Evolutionary conservation across 92 coral and sea anemone genomes (phyloP).

Genomic region (Micromussa lordhowensis): DNA sequence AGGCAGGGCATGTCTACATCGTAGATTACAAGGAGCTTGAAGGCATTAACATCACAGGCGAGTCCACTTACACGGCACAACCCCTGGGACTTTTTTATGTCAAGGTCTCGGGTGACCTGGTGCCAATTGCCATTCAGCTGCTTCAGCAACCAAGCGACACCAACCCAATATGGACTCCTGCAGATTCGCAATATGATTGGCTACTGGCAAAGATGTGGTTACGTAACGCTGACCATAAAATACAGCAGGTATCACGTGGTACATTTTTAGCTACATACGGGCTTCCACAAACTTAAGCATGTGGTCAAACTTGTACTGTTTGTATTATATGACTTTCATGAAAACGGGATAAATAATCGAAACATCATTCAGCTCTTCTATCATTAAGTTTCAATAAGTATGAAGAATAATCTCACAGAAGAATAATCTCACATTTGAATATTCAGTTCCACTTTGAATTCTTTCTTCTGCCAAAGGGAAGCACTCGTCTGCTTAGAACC

Average conservation of each 20-base stretch:
- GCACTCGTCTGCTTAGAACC: slow-evolving; percentile 71
- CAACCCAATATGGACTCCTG: slow-evolving; percentile 92
- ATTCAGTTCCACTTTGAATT: neutral
- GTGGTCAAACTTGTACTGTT: too few species aligned
- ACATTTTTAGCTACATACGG: too few species aligned
- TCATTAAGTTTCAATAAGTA: neutral
- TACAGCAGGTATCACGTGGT: slow-evolving; percentile 73
- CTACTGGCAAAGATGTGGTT: slow-evolving; percentile 88
- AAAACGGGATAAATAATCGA: neutral
- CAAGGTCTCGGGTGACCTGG: slow-evolving; percentile 76
- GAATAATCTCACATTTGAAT: too few species aligned
- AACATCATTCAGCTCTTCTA: neutral
- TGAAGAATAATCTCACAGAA: neutral
- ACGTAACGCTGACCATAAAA: slow-evolving; percentile 73
- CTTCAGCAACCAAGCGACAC: slow-evolving; percentile 74
- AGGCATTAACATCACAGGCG: slow-evolving; percentile 33
- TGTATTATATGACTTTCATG: too few species aligned
- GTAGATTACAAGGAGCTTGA: slow-evolving; percentile 65
- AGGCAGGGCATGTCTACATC: slow-evolving; percentile 78
- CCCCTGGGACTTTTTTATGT: slow-evolving; percentile 87
- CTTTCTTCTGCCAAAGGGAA: slow-evolving; percentile 41
- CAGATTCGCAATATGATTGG: slow-evolving; percentile 82
- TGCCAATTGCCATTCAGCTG: slow-evolving; percentile 91
- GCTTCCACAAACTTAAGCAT: too few species aligned
- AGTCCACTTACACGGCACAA: slow-evolving; percentile 66